Evolutionary conservation across 2,797 vertebrate species (phyloP), one percentile per base, ranked within the genome.

Genomic region (Moxostoma hubbsi): DNA sequence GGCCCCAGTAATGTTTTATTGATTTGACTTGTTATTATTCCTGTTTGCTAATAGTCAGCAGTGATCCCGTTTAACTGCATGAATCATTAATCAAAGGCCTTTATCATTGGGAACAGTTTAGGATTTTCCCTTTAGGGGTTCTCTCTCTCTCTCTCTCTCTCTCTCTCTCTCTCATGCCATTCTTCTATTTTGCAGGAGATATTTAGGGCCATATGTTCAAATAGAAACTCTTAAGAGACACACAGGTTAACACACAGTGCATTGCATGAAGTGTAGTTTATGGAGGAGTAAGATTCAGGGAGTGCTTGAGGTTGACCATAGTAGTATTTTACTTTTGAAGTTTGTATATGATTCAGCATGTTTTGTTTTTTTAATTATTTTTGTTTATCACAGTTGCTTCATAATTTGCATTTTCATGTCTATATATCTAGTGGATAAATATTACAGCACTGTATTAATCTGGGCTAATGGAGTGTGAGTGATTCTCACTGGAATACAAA

Each of bases 51-150:
- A 84, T 85, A 76, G 80, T 81, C 65, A 70, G 59, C 47, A 65
- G 68, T 81, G 77, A 84, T 84, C 86, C 75, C 66, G 78, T 89
- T 89, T 88, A 84, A 87, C 72, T 70, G 45, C 24, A 75, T 89
- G 68, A 83, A 91, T 91, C 81, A 88, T 90, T 89, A 82, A 75
- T 61, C 45, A 75, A 54, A 74, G 74, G 68, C 75, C 76, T 70
- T 54, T 71, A 73, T 80, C 36, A 5, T 61, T 64, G 61, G 81
- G 71, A 84, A 59, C 75, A 67, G 75, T 87, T 82, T 54, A 62
- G 16, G 74, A 7, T 24, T 24, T 49, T 67, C 45, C 82, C 68
- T 69, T 77, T 51, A 45, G 16, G 18, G 49, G 36, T 57, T 49
- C 24, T 65, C n/a, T 57, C 9, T 24, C 51, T 43, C 50, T 15